Evolutionary conservation across 2,113 vertebrate species (phyloP), one percentile per base, ranked within the genome.

Genomic region (Gnathonemus echidnorhynchus): DNA sequence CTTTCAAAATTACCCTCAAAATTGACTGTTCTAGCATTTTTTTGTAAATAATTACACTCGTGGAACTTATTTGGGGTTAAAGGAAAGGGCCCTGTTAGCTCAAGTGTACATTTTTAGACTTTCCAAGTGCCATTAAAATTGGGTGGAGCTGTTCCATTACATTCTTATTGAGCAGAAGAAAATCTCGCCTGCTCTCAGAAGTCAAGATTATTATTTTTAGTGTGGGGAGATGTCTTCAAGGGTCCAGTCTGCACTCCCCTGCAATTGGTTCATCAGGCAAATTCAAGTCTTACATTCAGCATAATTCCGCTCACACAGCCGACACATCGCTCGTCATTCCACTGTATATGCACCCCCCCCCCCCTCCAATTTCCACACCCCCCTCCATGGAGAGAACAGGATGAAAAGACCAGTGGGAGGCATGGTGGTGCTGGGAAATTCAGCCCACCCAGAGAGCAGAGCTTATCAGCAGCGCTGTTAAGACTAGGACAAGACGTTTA

Each of bases 21-120:
- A 89, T 9, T 85, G 80, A 62, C 39, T 21, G 31, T 86, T 89
- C 17, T 42, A 85, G 39, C 19, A 39, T 53, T 56, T 19, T 53
- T 85, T 89, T 85, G 77, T 52, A 85, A 27, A 86, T 21, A 58
- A 13, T 58, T 48, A 35, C 74, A 77, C 42, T 62, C 52, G 9
- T 48, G 24, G 77, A 89, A 84, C 52, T 49, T 56, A 46, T 85
- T n/a, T 84, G 10, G 35, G 70, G 77, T 62, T 85, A 89, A 45
- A 15, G 46, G 13, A 58, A 62, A 52, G 21, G 31, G 39, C 13
- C 24, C 2, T 5, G 48, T 56, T 45, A n/a, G 83, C 35, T 84
- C 19, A 89, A 53, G 35, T 42, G 52, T 35, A 62, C 77, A 9
- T 77, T 56, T 52, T 31, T 74, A 83, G 6, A 56, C 48, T 39